Percentiles rank a stretch among this genome's conserved stretches.
Evolutionary conservation across 2,888 invertebrate genomes (phyloP).

Genomic region (Polyploca ridens): DNA sequence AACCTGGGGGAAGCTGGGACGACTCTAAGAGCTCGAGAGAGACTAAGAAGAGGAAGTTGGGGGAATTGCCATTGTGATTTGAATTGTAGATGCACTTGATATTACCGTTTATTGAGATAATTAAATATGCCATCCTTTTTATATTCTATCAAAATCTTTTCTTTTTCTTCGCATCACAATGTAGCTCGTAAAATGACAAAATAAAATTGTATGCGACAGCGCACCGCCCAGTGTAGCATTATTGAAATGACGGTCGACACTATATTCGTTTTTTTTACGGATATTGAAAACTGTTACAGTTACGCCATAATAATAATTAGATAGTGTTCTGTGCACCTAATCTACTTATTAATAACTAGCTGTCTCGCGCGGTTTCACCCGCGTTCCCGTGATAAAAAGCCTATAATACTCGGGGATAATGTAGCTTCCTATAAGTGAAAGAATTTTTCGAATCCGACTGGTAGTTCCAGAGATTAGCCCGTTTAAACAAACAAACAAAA

Average conservation of each 20-base stretch:
- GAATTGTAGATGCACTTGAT: too few species aligned
- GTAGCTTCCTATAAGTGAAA: too few species aligned
- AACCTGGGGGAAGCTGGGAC: too few species aligned
- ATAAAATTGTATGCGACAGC: background rate
- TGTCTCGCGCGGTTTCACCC: too few species aligned
- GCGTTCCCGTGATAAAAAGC: too few species aligned
- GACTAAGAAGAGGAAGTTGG: too few species aligned
- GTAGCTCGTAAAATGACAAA: background rate
- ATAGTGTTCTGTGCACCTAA: background rate
- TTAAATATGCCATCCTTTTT: background rate
- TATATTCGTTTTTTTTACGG: background rate
- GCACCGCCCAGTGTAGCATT: background rate
- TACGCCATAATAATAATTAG: background rate
- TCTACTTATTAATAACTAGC: background rate
- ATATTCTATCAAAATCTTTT: background rate
- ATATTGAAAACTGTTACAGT: background rate
- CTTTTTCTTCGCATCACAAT: background rate
- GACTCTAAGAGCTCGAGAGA: too few species aligned
- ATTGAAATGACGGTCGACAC: background rate
- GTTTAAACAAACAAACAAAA: too few species aligned
- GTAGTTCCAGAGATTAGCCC: too few species aligned
- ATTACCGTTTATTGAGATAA: background rate
- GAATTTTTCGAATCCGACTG: too few species aligned
- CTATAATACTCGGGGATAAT: too few species aligned
- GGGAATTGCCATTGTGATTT: too few species aligned